Percentiles rank a stretch among this genome's conserved stretches.
These are phyloP conservation scores for Neoascia interrupta DNA, from an alignment of 2,888 invertebrate species.

Conservation along the genomic window DNA sequence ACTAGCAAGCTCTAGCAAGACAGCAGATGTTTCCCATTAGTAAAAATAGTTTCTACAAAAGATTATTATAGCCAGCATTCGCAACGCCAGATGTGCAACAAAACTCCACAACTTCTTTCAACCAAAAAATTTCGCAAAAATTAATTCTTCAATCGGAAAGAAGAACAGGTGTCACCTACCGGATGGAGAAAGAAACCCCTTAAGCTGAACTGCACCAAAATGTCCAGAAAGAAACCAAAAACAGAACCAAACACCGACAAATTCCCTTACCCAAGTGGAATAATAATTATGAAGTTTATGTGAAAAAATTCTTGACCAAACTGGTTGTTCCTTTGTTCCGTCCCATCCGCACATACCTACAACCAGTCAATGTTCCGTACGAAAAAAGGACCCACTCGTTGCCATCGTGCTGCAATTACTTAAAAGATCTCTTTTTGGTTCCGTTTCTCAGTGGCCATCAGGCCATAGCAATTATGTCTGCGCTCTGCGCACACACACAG, in stretches of 20 bases:
- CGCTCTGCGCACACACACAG: neutral
- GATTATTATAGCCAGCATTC: neutral
- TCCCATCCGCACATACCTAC: neutral
- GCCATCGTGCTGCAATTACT: conserved; percentile 33
- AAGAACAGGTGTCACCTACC: conserved; percentile 60
- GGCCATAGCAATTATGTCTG: conserved; percentile 37
- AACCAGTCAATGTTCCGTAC: neutral
- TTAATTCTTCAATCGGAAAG: conserved; percentile 14
- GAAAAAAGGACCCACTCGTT: conserved; percentile 25
- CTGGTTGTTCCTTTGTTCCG: conserved; percentile 48
- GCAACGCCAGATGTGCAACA: conserved; percentile 24
- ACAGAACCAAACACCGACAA: conserved; percentile 17
- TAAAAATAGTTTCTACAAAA: neutral
- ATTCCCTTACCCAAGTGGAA: conserved; percentile 36
- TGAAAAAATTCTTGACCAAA: conserved; percentile 52
- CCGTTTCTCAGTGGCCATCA: neutral
- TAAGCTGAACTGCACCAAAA: conserved; percentile 34
- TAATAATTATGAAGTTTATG: conserved; percentile 39
- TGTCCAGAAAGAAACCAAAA: conserved; percentile 8
- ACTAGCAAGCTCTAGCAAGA: too few relatives aligned
- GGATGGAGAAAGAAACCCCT: conserved; percentile 62
- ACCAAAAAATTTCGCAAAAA: neutral
- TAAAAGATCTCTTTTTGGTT: conserved; percentile 39
- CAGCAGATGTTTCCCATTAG: neutral
- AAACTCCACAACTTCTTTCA: neutral